Evolutionary conservation across 1,140 invertebrate species (phyloP), one percentile per base, ranked within the genome.

Genomic region (Harlomillsia oculata): DNA sequence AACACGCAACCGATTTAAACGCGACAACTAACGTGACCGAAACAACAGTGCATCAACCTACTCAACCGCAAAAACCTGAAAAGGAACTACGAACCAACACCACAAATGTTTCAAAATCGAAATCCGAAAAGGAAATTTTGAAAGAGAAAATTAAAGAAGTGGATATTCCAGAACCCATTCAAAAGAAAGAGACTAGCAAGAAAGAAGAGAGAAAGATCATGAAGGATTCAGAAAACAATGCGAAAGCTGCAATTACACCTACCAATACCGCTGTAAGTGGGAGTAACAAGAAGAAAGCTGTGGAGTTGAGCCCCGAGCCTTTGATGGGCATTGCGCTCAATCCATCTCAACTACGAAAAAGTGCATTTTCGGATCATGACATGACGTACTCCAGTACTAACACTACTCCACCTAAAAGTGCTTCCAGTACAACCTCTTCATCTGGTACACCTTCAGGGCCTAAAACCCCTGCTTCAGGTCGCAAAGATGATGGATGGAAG

Each of bases 401-500:
- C 14, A 9, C 37, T 39, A 48, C 25, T 11, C 6, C 43, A 45
- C 9, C 43, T 23, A 25, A 21, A 9, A 21, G 14, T 21, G 11
- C 16, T 4, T 49, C 49, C n/a, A n/a, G n/a, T n/a, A n/a, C n/a
- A n/a, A n/a, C n/a, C n/a, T n/a, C n/a, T n/a, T 6, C 45, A 18
- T n/a, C 5, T 21, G 20, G 21, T 25, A 16, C 44, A 8, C 9
- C 11, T 5, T 9, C 44, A 46, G n/a, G 5, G 5, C 5, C 5
- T 5, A 46, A 20, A 46, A 46, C 11, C 6, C n/a, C 20, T 46
- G 8, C 40, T 8, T 14, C 74, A 61, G 72, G 79, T 67, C 78
- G 85, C 59, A 78, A 88, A 46, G 92, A 97, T 65, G 92, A 96
- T 70, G 92, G 91, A 6, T 97, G 93, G 93, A 96, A 95, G 72